Evolutionary conservation across 2,113 vertebrate species (phyloP), one percentile per base, ranked within the genome.

Genomic region (Athene noctua): DNA sequence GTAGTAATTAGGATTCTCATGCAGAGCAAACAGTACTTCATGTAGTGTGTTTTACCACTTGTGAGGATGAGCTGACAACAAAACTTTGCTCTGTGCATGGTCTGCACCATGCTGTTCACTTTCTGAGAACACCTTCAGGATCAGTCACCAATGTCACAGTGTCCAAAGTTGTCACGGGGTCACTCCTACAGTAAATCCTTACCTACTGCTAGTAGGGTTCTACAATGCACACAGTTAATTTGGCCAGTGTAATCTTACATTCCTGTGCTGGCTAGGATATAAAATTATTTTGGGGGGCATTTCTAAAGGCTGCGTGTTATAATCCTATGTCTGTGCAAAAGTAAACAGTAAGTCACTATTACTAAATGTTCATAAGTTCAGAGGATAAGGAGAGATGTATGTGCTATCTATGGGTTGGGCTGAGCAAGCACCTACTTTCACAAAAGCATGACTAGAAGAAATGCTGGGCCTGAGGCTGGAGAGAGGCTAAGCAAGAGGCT

Each of bases 121-220:
- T 77, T 68, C 66, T 55, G 65, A 59, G 51, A 89, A 17, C 34
- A 47, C 36, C 38, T 78, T 42, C 38, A 38, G 75, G 19, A 80
- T 26, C 71, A 38, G 54, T 34, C 54, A 44, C 34, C 15, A 7
- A 5, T 0, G 0, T 20, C 40, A 3, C 16, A 47, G 16, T 27
- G 13, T 23, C 59, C 68, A 62, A 2, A 34, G 32, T 20, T 14
- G 32, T 8, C 38, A 63, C 0, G 0, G 18, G n/a, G 70, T 8
- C 52, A 4, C 15, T 46, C 34, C 49, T 20, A 3, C 70, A 36
- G 21, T 2, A 26, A 62, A 79, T 36, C n/a, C 57, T 32, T 23
- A n/a, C 61, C 54, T 57, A 1, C 34, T 67, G 32, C 47, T 63
- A 13, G 34, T 3, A 52, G 27, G 10, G 19, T 18, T 63, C 63